Percentiles rank a stretch among this genome's conserved stretches.
Conservation (phyloP, 2,888 invertebrate genomes). For the Rotaria socialis region DNA sequence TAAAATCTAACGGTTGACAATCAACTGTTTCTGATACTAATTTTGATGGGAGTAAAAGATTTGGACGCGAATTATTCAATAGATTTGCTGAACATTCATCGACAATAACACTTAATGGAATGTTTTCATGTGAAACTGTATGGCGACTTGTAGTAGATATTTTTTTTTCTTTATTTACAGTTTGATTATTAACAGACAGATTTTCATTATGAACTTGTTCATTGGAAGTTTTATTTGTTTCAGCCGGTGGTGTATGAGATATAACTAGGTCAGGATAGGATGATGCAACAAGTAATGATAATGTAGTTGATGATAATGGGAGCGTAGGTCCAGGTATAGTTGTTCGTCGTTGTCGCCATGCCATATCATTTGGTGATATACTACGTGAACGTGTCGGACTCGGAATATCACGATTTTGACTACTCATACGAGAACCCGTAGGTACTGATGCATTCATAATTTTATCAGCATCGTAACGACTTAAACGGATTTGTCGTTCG, state of each 20-base stretch:
- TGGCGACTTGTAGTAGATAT: background rate
- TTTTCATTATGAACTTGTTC: background rate
- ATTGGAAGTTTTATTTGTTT: background rate
- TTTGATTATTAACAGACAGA: background rate
- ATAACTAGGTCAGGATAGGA: constrained; percentile 30
- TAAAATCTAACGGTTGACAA: constrained; percentile 28
- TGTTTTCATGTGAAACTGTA: background rate
- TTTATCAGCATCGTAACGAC: constrained; percentile 34
- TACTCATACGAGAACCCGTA: background rate
- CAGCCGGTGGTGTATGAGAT: constrained; percentile 3
- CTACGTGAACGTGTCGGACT: constrained; percentile 17
- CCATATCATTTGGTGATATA: constrained; percentile 2
- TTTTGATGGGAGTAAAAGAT: constrained; percentile 18
- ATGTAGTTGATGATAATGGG: background rate
- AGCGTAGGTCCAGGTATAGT: background rate
- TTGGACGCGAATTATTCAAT: background rate
- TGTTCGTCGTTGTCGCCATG: background rate
- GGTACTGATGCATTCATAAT: background rate
- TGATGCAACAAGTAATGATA: background rate
- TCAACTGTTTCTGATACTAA: background rate
- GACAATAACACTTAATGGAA: background rate
- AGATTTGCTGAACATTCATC: background rate
- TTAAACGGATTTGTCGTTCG: constrained; percentile 34
- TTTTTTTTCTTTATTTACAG: background rate
- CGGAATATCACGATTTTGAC: background rate